Base-by-base conservation (phyloP, 1,140 invertebrate genomes). In the Drosophila nannoptera region DNA sequence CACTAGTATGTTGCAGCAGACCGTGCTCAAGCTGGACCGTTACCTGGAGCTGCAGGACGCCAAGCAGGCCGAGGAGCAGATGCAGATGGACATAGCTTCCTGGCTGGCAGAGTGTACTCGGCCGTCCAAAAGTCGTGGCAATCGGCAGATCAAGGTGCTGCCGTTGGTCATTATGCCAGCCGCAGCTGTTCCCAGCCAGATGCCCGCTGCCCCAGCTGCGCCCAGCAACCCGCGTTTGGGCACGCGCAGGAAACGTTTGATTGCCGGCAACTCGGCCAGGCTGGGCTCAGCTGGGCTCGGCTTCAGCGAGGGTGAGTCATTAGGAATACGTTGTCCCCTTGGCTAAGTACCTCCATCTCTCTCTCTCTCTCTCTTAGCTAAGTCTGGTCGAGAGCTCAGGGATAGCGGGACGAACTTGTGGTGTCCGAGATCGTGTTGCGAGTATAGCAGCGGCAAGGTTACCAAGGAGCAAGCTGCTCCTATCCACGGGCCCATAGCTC, bases 401-500 rank as follows among this genome's bases (percentile, higher is more conserved):
- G 80, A 84, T 5, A 16, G 55, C 40, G 58, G 80, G 38, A 84
- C 80, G 5, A 84, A 81, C 29, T 86, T 84, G 78, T 81, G 78
- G 77, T 77, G 77, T 56, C 69, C 78, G 5, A 73, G 60, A 56
- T 35, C 52, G 7, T 65, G 59, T 7, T 64, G 69, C 35, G n/a
- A 38, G 6, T 4, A 35, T 7, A 36, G 32, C 14, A 56, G 12
- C 22, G 69, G 55, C 6, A 4, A 12, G n/a, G 14, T 56, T 8
- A 43, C 8, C n/a, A n/a, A n/a, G n/a, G n/a, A n/a, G n/a, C n/a
- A n/a, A n/a, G n/a, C n/a, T n/a, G n/a, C n/a, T n/a, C n/a, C n/a
- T n/a, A n/a, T n/a, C n/a, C n/a, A n/a, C n/a, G n/a, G n/a, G n/a
- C n/a, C n/a, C n/a, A n/a, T n/a, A n/a, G n/a, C n/a, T n/a, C n/a